These are phyloP conservation scores for Amphiprion clarkii DNA, from an alignment of 2,797 vertebrate species.

Conservation along the genomic window DNA sequence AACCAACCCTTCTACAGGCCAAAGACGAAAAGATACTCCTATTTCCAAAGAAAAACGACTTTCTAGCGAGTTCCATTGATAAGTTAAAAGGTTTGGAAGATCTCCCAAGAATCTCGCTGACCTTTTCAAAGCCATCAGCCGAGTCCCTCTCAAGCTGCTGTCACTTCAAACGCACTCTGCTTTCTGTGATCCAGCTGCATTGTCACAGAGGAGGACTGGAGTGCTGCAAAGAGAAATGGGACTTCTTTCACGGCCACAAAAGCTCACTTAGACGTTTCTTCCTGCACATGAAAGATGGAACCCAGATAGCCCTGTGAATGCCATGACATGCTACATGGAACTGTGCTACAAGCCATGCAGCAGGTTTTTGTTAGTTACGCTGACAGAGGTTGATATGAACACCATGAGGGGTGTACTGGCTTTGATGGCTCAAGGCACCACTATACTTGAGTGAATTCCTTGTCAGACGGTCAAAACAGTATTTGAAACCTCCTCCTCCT, in stretches of 20 bases:
- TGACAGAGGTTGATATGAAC: neutral
- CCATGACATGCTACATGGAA: conserved; percentile 5
- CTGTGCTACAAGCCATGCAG: neutral
- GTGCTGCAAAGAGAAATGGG: neutral
- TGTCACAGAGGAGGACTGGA: neutral
- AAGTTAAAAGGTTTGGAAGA: neutral
- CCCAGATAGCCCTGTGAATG: neutral
- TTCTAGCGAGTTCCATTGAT: neutral
- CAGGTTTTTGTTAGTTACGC: neutral
- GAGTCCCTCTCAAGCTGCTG: neutral
- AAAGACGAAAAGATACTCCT: neutral
- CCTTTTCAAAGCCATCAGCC: conserved; percentile 5
- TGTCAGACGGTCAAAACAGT: conserved; percentile 2
- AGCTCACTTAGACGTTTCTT: neutral
- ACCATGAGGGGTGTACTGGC: neutral
- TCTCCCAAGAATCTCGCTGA: neutral
- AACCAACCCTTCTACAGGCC: neutral
- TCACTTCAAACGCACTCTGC: neutral
- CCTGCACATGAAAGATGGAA: neutral
- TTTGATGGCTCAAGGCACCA: neutral
- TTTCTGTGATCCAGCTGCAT: neutral
- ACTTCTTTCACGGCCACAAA: neutral
- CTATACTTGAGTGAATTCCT: neutral
- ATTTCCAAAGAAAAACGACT: neutral
- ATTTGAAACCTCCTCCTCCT: conserved; percentile 9